phyloP scores from a whole-genome alignment of 1,140 invertebrate species.

The Laupala kohalensis region DNA sequence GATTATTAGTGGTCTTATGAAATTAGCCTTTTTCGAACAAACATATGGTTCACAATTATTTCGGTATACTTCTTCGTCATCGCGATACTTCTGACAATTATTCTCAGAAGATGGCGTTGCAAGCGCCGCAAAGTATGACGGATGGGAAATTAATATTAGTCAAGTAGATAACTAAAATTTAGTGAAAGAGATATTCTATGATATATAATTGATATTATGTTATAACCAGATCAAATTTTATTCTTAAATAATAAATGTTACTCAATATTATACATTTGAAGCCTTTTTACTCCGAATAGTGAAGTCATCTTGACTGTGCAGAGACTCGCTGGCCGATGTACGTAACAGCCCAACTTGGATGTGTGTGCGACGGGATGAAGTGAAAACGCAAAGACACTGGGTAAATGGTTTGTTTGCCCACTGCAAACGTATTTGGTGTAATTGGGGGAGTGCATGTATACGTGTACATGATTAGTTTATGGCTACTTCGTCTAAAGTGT shows the following conservation, averaged over 20 bases:
- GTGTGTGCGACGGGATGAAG: conserved; percentile 12
- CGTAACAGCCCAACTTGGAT: conserved; percentile 7
- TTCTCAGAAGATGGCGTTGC: neutral
- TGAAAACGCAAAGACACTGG: conserved; percentile 14
- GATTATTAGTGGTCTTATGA: neutral
- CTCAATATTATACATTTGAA: neutral
- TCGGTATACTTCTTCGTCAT: neutral
- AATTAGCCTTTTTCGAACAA: too few relatives aligned
- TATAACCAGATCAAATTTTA: neutral
- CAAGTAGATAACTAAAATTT: neutral
- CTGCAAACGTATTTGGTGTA: conserved; percentile 7
- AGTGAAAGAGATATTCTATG: neutral
- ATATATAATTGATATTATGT: neutral
- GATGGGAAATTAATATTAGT: neutral
- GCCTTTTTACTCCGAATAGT: neutral
- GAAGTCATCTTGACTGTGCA: neutral
- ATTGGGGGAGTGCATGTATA: conserved; percentile 8
- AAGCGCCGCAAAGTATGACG: neutral
- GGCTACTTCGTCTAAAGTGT: neutral
- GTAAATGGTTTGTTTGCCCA: conserved; percentile 17
- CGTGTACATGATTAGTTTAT: conserved; percentile 10
- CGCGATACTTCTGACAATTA: neutral
- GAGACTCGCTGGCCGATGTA: conserved; percentile 11
- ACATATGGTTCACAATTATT: too few relatives aligned
- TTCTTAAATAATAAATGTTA: neutral